Percentiles rank a stretch among this genome's conserved stretches.
phyloP scores from a whole-genome alignment of 1,140 invertebrate genomes.

The Teleopsis dalmanni region DNA sequence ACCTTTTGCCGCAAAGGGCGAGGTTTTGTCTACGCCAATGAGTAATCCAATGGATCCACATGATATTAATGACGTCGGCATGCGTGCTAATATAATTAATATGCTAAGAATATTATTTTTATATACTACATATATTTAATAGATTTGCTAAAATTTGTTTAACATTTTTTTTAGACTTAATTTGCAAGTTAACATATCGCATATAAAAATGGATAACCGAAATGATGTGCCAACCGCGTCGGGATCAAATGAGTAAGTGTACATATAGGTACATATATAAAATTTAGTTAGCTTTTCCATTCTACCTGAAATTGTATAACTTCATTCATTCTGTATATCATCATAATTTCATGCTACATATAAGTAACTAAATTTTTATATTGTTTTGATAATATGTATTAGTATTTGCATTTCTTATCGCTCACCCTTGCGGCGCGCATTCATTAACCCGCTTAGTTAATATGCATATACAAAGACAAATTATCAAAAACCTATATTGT shows the following conservation, averaged over 20 bases:
- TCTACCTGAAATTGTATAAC: background rate
- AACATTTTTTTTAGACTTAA: background rate
- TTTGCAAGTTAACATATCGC: background rate
- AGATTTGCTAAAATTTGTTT: too few relatives aligned
- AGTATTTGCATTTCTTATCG: background rate
- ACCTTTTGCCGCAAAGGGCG: too few relatives aligned
- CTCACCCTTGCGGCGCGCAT: background rate
- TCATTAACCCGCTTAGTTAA: conserved; percentile 1
- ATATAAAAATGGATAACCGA: conserved; percentile 8
- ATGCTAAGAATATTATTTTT: background rate
- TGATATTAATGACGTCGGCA: background rate
- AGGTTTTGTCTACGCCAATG: background rate
- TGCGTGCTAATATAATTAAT: background rate
- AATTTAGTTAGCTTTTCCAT: background rate
- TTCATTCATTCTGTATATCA: too few relatives aligned
- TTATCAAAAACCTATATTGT: background rate
- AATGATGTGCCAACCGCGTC: conserved; percentile 8
- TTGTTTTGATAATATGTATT: too few relatives aligned
- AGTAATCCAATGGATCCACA: background rate
- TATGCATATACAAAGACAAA: background rate
- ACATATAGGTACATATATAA: background rate
- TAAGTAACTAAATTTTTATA: too few relatives aligned
- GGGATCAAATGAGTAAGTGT: conserved; percentile 11
- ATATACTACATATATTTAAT: too few relatives aligned
- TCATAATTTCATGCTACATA: background rate